Evolutionary conservation across 2,113 vertebrate genomes (phyloP).

Genomic region (Pholis gunnellus): DNA sequence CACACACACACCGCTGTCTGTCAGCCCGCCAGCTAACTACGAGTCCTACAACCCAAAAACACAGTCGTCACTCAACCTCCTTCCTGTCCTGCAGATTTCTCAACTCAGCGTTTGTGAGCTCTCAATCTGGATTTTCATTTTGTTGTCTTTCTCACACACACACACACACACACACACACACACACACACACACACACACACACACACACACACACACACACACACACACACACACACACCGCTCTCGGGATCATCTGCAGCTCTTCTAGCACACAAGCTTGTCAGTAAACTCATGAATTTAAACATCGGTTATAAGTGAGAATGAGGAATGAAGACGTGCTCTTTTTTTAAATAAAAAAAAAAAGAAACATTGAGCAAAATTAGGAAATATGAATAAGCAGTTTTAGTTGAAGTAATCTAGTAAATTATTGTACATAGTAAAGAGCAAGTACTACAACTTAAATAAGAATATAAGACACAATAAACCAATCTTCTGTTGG

Average conservation of each 20-base stretch:
- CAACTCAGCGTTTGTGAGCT: slow-evolving; percentile 8
- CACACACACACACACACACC: background rate
- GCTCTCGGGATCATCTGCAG: slow-evolving; percentile 75
- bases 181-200: background rate
- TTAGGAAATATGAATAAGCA: slow-evolving; percentile 53
- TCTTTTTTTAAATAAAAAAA: slow-evolving; percentile 1
- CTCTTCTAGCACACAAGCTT: slow-evolving; percentile 78
- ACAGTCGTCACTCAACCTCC: slow-evolving; percentile 13
- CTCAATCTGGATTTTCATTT: slow-evolving; percentile 26
- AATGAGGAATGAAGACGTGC: background rate
- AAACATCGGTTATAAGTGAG: slow-evolving; percentile 35
- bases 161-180: background rate
- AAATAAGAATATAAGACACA: slow-evolving; percentile 84
- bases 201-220: background rate
- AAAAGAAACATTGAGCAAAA: slow-evolving; percentile 5
- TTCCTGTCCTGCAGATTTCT: slow-evolving; percentile 2
- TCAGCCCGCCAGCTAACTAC: slow-evolving; percentile 34
- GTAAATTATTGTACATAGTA: slow-evolving; percentile 97
- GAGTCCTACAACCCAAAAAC: background rate
- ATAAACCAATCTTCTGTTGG: slow-evolving; percentile 80
- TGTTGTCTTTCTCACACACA: slow-evolving; percentile 16
- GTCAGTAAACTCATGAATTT: slow-evolving; percentile 55
- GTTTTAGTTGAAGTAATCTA: slow-evolving; percentile 78
- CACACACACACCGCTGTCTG: background rate
- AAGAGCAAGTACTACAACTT: slow-evolving; percentile 75